Percentiles rank a stretch among this genome's conserved stretches.
phyloP scores from a whole-genome alignment of 2,888 invertebrate genomes.

The Xiphydria camelus region DNA sequence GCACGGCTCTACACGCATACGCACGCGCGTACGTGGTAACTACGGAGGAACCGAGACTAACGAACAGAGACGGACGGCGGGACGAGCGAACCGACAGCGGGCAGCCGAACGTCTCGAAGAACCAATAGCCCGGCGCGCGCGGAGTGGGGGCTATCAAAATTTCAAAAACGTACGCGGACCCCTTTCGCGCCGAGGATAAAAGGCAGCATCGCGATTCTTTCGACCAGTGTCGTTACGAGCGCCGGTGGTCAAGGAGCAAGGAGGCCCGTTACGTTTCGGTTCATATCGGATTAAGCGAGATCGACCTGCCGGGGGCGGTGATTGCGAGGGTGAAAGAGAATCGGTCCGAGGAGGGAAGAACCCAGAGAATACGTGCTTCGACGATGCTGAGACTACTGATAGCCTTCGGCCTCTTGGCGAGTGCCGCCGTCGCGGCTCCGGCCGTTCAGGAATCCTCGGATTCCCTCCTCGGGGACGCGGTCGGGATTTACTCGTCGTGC shows the following conservation, averaged over 20 bases:
- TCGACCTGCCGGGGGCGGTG: too few relatives aligned
- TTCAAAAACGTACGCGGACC: slow-evolving; percentile 59
- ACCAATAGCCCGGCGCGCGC: slow-evolving; percentile 32
- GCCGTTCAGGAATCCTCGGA: slow-evolving; percentile 39
- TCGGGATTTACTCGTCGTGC: slow-evolving; percentile 61
- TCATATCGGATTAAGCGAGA: too few relatives aligned
- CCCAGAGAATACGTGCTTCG: not conserved
- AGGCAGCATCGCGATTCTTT: slow-evolving; percentile 58
- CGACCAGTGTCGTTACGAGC: slow-evolving; percentile 57
- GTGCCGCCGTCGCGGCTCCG: slow-evolving; percentile 46
- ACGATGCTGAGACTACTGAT: not conserved
- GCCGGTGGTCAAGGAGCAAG: slow-evolving; percentile 46
- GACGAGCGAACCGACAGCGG: slow-evolving; percentile 19
- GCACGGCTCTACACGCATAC: not conserved
- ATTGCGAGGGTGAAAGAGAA: not conserved
- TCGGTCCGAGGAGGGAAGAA: not conserved
- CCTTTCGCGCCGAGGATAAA: slow-evolving; percentile 58
- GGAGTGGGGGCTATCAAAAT: slow-evolving; percentile 58
- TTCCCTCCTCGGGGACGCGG: slow-evolving; percentile 49
- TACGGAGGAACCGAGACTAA: slow-evolving; percentile 2
- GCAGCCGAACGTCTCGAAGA: slow-evolving; percentile 31
- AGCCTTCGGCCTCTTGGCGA: slow-evolving; percentile 39
- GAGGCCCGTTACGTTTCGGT: too few relatives aligned
- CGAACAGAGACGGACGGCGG: slow-evolving; percentile 17
- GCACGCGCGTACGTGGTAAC: slow-evolving; percentile 1